Conservation (phyloP, 2,888 invertebrate genomes). For the Papilio elwesi region DNA sequence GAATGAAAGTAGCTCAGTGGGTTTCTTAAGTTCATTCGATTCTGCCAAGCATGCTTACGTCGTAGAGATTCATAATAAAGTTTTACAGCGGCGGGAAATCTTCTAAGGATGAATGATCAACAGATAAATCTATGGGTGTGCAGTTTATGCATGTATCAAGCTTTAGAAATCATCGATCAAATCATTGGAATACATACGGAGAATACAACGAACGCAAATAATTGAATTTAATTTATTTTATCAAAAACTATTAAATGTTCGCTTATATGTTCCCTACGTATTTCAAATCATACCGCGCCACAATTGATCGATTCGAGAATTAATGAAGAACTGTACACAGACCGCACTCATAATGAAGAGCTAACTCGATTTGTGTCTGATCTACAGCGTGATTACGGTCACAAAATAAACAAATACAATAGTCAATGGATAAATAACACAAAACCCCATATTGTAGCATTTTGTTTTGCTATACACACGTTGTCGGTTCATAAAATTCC, state of each 20-base stretch:
- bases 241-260: background rate
- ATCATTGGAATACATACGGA: too few relatives aligned
- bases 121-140: too few relatives aligned
- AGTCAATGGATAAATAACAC: slow-evolving; percentile 55
- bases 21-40: too few relatives aligned
- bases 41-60: too few relatives aligned
- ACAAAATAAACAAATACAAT: slow-evolving; percentile 42
- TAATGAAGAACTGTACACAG: slow-evolving; percentile 10
- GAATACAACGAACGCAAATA: too few relatives aligned
- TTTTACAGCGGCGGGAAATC: too few relatives aligned
- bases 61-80: too few relatives aligned
- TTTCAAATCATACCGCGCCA: background rate
- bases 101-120: too few relatives aligned
- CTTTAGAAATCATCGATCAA: too few relatives aligned
- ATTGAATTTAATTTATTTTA: too few relatives aligned
- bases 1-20: too few relatives aligned
- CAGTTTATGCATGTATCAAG: too few relatives aligned
- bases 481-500: slow-evolving; percentile 67
- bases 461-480: slow-evolving; percentile 60
- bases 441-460: slow-evolving; percentile 58
- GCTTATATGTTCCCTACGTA: background rate
- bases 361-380: slow-evolving; percentile 33
- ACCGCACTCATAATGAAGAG: slow-evolving; percentile 35
- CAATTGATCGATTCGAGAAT: slow-evolving; percentile 20
- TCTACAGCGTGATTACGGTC: background rate